Evolutionary conservation across 2,113 vertebrate genomes (phyloP).

Genomic region (Oncorhynchus mykiss): DNA sequence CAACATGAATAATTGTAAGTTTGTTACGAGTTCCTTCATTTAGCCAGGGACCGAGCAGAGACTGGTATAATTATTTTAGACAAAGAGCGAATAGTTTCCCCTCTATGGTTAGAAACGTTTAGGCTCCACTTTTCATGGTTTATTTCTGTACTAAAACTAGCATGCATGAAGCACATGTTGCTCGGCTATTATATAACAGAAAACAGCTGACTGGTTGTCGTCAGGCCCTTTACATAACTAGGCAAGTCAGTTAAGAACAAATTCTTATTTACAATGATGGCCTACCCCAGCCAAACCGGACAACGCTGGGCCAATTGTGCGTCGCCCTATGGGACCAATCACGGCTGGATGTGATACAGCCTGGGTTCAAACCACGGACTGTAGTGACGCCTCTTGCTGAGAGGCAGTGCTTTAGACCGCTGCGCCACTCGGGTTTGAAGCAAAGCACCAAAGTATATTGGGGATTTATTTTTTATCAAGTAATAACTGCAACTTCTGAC

Average conservation of each 20-base stretch:
- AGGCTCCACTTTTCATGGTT: constrained; percentile 2
- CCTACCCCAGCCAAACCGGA: too few relatives aligned
- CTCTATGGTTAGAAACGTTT: constrained; percentile 8
- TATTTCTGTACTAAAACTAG: constrained; percentile 21
- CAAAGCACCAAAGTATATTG: not conserved
- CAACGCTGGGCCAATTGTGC: too few relatives aligned
- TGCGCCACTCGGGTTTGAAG: not conserved
- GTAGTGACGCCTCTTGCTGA: too few relatives aligned
- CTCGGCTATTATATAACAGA: constrained; percentile 16
- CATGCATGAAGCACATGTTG: constrained; percentile 26
- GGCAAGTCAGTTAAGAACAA: too few relatives aligned
- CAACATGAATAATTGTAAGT: not conserved
- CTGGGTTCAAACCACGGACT: too few relatives aligned
- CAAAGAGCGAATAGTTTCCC: constrained; percentile 7
- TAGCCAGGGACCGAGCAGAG: not conserved
- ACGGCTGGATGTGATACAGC: too few relatives aligned
- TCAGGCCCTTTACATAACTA: not conserved
- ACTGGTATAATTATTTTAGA: not conserved
- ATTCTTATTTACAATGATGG: too few relatives aligned
- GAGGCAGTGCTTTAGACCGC: too few relatives aligned
- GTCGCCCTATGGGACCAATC: too few relatives aligned
- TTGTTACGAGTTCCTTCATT: constrained; percentile 5
- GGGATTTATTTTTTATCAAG: too few relatives aligned
- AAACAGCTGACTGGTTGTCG: constrained; percentile 30
- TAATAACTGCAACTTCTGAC: not conserved